Conservation (phyloP, 2,797 vertebrate genomes). For the Urosaurus nigricauda region DNA sequence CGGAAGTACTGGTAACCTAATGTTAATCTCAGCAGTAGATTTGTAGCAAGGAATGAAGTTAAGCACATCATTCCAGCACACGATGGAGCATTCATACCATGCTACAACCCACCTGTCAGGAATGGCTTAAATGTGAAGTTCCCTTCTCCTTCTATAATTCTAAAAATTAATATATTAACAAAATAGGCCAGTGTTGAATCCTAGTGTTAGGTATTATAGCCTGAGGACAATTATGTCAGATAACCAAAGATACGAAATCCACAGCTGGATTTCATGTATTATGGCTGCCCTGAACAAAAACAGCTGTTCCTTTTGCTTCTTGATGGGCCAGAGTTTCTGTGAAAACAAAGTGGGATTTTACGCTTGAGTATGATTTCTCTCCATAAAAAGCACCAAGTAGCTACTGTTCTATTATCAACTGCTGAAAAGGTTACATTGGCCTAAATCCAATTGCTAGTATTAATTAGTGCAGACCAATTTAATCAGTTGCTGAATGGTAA, state of each 20-base stretch:
- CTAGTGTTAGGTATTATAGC: background rate
- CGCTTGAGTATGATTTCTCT: background rate
- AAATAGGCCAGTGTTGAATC: background rate
- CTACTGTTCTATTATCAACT: background rate
- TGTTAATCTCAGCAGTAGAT: no score
- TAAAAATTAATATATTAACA: background rate
- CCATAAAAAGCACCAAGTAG: background rate
- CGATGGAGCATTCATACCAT: background rate
- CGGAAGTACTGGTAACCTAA: no score
- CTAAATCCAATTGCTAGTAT: background rate
- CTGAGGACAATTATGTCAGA: constrained; percentile 9
- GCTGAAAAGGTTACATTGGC: background rate
- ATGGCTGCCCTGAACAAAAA: constrained; percentile 12
- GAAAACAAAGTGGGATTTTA: constrained; percentile 23
- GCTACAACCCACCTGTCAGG: background rate
- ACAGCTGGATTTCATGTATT: constrained; percentile 3
- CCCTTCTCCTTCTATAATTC: background rate
- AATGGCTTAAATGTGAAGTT: background rate
- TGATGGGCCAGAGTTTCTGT: background rate
- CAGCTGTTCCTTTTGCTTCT: constrained; percentile 31
- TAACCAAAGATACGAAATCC: background rate
- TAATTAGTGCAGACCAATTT: no score
- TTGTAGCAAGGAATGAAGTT: background rate
- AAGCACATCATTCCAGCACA: background rate
- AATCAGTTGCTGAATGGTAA: no score